Percentiles rank a stretch among this genome's conserved stretches.
phyloP scores from a whole-genome alignment of 2,797 vertebrate genomes.

The Alca torda region DNA sequence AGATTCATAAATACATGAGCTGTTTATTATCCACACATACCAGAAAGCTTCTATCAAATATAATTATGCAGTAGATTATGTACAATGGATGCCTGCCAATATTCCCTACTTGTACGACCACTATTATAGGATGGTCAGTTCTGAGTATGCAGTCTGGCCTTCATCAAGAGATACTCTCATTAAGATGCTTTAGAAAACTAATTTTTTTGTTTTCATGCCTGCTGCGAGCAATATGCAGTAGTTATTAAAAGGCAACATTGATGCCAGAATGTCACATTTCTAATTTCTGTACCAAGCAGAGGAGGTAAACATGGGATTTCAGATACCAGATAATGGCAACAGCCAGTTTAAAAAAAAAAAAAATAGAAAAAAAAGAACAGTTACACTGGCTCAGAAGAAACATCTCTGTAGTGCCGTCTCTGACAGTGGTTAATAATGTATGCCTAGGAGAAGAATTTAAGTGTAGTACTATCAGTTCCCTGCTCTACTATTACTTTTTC shows the following conservation, averaged over 20 bases:
- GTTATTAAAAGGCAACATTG: neutral
- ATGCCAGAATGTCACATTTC: neutral
- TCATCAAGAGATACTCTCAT: neutral
- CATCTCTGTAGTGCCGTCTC: neutral
- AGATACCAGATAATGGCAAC: neutral
- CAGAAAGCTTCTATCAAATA: constrained; percentile 28
- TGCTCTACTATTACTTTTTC: neutral
- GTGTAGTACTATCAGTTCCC: neutral
- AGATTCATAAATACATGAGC: constrained; percentile 14
- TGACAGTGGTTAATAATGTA: neutral
- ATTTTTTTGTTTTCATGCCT: neutral
- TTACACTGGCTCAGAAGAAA: neutral
- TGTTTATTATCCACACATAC: constrained; percentile 36
- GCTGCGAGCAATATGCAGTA: neutral
- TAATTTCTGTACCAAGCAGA: neutral
- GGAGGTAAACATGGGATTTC: neutral
- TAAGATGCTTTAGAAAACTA: neutral
- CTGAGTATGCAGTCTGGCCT: neutral
- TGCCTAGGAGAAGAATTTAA: neutral
- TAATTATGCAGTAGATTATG: constrained; percentile 4
- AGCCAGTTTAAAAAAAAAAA: neutral
- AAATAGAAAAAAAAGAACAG: neutral
- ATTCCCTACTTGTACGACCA: neutral
- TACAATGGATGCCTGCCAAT: neutral
- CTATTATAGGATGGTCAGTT: neutral